phyloP scores from a whole-genome alignment of 2,797 vertebrate species.

The Coregonus sp. region DNA sequence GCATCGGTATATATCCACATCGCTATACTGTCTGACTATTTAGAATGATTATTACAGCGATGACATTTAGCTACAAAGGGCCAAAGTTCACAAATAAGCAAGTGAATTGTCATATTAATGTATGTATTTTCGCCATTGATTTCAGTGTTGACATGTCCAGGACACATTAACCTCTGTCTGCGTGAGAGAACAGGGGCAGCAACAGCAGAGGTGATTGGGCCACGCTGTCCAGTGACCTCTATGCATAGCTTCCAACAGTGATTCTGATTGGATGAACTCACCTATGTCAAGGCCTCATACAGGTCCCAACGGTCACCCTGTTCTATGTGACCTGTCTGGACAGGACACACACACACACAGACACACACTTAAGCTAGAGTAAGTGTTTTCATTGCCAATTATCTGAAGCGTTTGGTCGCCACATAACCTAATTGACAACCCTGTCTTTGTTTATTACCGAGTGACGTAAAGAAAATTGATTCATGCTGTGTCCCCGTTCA shows the following conservation, averaged over 20 bases:
- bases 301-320: no score
- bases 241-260: neutral
- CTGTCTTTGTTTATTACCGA: neutral
- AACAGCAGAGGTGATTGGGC: slow-evolving; percentile 6
- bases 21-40: neutral
- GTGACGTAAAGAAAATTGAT: neutral
- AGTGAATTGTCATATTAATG: neutral
- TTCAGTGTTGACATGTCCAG: neutral
- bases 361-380: neutral
- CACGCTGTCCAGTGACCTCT: neutral
- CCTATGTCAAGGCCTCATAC: neutral
- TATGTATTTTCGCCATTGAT: no score
- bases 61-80: neutral
- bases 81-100: neutral
- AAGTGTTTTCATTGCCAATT: neutral
- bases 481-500: neutral
- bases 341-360: neutral
- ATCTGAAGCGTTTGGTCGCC: neutral
- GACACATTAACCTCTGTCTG: neutral
- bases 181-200: neutral
- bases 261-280: slow-evolving; percentile 1
- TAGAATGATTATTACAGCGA: neutral
- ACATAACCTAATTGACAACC: neutral
- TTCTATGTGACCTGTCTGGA: neutral
- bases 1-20: neutral